Conservation (phyloP, 2,797 vertebrate genomes). For the Cirrhinus molitorella region DNA sequence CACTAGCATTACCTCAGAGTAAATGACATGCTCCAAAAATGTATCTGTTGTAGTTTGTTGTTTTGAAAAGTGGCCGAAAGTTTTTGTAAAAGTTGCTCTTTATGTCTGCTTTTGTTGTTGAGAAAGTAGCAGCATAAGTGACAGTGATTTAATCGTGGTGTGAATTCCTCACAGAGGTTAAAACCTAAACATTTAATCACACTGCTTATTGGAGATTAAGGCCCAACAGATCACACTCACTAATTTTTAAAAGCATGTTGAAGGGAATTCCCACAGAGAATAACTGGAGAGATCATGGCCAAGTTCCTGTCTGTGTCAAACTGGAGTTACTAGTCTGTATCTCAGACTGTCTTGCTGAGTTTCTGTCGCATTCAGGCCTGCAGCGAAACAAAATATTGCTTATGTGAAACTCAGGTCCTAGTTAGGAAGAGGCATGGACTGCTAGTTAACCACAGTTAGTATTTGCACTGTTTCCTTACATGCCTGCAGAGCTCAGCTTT, state of each 20-base stretch:
- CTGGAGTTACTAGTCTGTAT: constrained; percentile 28
- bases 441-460: constrained; percentile 3
- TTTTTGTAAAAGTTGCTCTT: neutral
- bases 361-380: neutral
- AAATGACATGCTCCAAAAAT: neutral
- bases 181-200: constrained; percentile 29
- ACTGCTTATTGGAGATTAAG: constrained; percentile 38
- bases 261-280: constrained; percentile 34
- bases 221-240: neutral
- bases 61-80: neutral
- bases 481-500: neutral
- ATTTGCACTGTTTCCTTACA: neutral
- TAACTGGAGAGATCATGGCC: constrained; percentile 16
- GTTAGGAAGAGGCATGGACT: neutral
- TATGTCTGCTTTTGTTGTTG: neutral
- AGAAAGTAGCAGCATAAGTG: constrained; percentile 14
- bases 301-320: constrained; percentile 22
- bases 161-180: constrained; percentile 41
- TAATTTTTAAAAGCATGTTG: neutral
- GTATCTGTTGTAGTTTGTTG: neutral
- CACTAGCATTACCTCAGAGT: neutral
- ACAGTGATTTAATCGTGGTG: constrained; percentile 21
- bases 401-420: neutral
- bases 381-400: neutral
- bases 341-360: neutral